These are phyloP conservation scores for Terebella lapidaria DNA, from an alignment of 2,888 invertebrate species.

Conservation along the genomic window DNA sequence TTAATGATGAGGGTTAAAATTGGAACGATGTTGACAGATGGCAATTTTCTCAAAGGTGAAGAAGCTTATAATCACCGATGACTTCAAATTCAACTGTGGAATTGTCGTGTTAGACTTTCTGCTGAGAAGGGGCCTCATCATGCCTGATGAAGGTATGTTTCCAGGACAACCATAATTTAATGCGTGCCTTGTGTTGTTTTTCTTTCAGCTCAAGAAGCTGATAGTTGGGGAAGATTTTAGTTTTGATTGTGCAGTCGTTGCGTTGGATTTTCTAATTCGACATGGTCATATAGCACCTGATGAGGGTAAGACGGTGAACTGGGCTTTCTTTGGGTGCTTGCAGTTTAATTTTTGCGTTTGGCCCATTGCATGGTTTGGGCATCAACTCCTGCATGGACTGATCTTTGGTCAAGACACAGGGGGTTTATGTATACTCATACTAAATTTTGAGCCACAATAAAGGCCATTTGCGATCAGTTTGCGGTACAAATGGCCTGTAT, in stretches of 20 bases:
- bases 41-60: too few species aligned
- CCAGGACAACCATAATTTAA: neutral
- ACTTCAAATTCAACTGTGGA: slow-evolving; percentile 90
- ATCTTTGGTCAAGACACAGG: too few species aligned
- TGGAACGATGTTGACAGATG: too few species aligned
- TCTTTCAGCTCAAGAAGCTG: slow-evolving; percentile 59
- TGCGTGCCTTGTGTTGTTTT: neutral
- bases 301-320: slow-evolving; percentile 33
- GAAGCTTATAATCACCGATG: slow-evolving; percentile 72
- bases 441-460: too few species aligned
- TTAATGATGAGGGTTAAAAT: too few species aligned
- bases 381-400: too few species aligned
- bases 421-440: too few species aligned
- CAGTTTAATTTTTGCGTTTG: too few species aligned
- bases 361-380: too few species aligned
- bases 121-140: slow-evolving; percentile 82
- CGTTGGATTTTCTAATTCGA: slow-evolving; percentile 85
- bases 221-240: slow-evolving; percentile 82
- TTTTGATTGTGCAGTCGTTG: slow-evolving; percentile 86
- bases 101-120: slow-evolving; percentile 88
- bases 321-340: too few species aligned
- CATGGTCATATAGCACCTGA: slow-evolving; percentile 84
- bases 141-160: slow-evolving; percentile 62
- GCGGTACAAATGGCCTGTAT: too few species aligned
- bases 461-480: too few species aligned